A percentile compares a stretch with the other conserved stretches of the same genome.
Evolutionary conservation across 2,888 invertebrate species (phyloP).

Genomic region (Tetanocera ferruginea): DNA sequence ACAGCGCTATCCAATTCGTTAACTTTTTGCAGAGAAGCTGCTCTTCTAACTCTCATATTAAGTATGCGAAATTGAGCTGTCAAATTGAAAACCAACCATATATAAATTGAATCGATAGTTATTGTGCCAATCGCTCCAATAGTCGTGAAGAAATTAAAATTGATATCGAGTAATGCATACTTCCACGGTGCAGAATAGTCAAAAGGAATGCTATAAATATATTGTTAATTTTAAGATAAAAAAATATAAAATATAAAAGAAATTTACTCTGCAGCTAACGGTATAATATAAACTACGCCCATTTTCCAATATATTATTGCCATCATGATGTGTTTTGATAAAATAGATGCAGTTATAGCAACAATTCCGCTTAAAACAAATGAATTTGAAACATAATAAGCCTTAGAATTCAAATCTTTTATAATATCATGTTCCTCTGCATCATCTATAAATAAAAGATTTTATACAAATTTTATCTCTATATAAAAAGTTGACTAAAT

Average conservation of each 20-base stretch:
- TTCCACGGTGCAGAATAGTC: neutral
- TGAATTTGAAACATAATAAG: slow-evolving; percentile 29
- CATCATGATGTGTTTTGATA: slow-evolving; percentile 36
- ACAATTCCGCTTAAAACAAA: slow-evolving; percentile 34
- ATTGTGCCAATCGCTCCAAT: slow-evolving; percentile 10
- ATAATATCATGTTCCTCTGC: slow-evolving; percentile 34
- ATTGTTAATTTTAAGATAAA: neutral
- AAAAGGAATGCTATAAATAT: slow-evolving; percentile 28
- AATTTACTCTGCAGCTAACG: neutral
- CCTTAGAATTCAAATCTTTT: slow-evolving; percentile 40
- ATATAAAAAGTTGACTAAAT: too few species aligned
- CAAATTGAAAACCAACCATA: slow-evolving; percentile 44
- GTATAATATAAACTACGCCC: neutral
- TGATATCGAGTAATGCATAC: slow-evolving; percentile 33
- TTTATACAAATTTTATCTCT: neutral
- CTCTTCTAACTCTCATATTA: slow-evolving; percentile 33
- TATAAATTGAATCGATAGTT: slow-evolving; percentile 42
- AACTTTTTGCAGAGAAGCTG: neutral
- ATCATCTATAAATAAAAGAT: slow-evolving; percentile 26
- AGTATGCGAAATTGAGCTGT: slow-evolving; percentile 45
- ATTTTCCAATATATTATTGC: neutral
- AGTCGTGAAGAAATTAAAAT: slow-evolving; percentile 24
- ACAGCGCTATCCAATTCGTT: slow-evolving; percentile 5
- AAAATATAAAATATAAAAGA: neutral
- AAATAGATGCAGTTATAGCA: neutral